phyloP scores from a whole-genome alignment of 2,797 vertebrate species.

The Premnoplex brunnescens region DNA sequence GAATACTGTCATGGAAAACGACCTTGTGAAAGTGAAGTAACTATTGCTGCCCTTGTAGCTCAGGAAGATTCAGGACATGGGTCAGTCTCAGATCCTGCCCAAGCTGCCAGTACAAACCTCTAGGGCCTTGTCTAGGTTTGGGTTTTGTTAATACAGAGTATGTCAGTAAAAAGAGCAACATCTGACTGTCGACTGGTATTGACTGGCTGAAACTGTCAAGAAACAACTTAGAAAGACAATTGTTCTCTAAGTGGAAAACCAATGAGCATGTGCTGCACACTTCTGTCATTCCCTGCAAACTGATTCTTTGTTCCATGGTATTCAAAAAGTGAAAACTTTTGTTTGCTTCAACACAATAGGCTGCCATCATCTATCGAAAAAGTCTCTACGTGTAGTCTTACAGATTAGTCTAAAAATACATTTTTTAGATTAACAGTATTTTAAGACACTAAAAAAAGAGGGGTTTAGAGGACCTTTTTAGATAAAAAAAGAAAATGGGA shows the following conservation, averaged over 20 bases:
- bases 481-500: background rate
- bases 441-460: background rate
- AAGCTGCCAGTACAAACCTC: background rate
- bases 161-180: background rate
- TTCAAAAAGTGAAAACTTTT: background rate
- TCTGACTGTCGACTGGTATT: background rate
- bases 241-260: background rate
- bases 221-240: background rate
- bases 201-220: background rate
- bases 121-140: background rate
- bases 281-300: background rate
- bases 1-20: background rate
- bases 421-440: background rate
- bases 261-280: background rate
- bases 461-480: background rate
- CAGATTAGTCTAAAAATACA: background rate
- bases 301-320: background rate
- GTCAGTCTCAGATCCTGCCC: background rate
- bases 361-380: background rate
- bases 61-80: background rate
- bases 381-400: background rate
- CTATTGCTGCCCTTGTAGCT: background rate
- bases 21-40: background rate
- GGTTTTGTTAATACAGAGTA: background rate
- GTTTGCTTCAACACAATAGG: background rate